Evolutionary conservation across 2,797 vertebrate species (phyloP).

Genomic region (Platyrinchus mystaceus): DNA sequence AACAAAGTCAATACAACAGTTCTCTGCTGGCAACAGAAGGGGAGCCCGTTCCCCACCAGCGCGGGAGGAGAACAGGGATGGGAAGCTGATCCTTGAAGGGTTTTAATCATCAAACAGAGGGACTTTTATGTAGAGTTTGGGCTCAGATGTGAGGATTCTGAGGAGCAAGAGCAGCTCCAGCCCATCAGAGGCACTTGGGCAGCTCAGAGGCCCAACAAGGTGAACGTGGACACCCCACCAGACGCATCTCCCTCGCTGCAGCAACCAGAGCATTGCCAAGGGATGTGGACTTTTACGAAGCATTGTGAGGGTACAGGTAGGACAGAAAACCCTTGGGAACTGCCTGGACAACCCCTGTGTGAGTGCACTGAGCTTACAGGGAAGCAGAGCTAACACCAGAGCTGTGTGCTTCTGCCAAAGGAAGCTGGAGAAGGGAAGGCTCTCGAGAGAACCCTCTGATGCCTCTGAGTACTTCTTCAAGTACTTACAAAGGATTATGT

Average conservation of each 20-base stretch:
- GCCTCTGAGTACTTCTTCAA: background rate
- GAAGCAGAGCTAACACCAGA: background rate
- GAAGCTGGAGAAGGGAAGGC: background rate
- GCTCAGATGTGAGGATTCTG: background rate
- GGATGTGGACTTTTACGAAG: background rate
- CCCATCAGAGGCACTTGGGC: background rate
- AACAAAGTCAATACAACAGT: background rate
- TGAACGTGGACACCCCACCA: fast-evolving
- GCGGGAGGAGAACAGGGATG: background rate
- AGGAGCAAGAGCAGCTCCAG: background rate
- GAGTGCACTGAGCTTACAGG: fast-evolving
- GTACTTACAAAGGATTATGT: background rate
- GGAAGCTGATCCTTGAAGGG: background rate
- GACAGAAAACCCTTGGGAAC: background rate
- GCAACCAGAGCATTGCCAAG: fast-evolving
- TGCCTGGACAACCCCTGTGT: fast-evolving
- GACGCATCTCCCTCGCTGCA: background rate
- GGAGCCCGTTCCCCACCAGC: fast-evolving
- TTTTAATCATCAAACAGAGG: background rate
- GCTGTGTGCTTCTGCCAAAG: fast-evolving
- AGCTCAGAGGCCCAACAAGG: background rate
- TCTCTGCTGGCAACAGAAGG: background rate
- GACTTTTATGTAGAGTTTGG: background rate
- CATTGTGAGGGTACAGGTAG: background rate
- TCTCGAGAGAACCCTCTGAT: background rate